Conservation (phyloP, 2,888 invertebrate genomes). For the Lamellibrachia satsuma region DNA sequence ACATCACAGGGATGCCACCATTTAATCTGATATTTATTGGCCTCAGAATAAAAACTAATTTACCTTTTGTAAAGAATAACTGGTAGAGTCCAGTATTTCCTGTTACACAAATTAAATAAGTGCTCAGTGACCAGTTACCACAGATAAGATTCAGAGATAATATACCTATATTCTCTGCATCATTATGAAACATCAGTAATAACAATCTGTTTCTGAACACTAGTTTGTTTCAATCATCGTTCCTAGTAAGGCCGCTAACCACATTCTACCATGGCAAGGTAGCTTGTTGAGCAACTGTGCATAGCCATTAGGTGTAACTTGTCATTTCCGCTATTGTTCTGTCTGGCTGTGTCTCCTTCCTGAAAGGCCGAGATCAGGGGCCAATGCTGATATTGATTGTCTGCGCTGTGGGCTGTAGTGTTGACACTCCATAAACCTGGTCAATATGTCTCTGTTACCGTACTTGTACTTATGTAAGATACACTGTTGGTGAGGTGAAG, state of each 20-base stretch:
- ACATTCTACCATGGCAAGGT: not conserved
- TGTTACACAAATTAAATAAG: not conserved
- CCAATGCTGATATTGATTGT: not conserved
- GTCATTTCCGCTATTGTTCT: conserved; percentile 17
- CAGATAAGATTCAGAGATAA: not conserved
- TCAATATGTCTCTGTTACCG: not conserved
- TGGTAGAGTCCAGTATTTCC: not conserved
- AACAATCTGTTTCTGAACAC: not conserved
- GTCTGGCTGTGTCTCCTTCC: not conserved
- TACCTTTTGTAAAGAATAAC: not conserved
- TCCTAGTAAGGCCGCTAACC: not conserved
- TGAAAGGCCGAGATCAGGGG: conserved; percentile 11
- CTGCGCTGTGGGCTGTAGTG: conserved; percentile 6
- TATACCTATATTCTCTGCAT: not conserved
- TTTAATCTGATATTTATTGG: conserved; percentile 7
- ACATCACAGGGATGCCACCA: not conserved
- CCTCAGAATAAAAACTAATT: not conserved
- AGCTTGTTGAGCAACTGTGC: conserved; percentile 6
- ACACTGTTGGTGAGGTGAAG: not conserved
- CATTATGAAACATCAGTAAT: not conserved
- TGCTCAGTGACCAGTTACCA: not conserved
- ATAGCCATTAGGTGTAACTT: conserved; percentile 10
- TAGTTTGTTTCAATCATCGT: not conserved
- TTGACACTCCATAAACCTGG: conserved; percentile 7
- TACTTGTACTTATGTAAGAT: not conserved